Conservation (phyloP, 2,797 vertebrate genomes). For the Masticophis lateralis region DNA sequence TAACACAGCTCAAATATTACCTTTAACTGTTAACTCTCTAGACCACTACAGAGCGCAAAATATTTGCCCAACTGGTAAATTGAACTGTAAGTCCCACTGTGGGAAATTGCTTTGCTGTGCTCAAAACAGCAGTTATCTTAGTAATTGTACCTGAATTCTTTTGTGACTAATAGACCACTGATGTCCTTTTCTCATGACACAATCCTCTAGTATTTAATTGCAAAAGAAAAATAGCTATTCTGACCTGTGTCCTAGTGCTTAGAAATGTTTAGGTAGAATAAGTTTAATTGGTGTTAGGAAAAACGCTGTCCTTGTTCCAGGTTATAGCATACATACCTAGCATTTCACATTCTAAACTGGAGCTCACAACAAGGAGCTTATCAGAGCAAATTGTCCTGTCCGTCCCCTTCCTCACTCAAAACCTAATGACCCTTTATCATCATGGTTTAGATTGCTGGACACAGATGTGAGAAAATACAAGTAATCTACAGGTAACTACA, state of each 20-base stretch:
- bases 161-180: conserved; percentile 75
- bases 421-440: conserved; percentile 89
- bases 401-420: conserved; percentile 84
- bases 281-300: conserved; percentile 70
- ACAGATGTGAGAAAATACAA: conserved; percentile 90
- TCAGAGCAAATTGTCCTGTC: conserved; percentile 84
- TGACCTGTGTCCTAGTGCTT: conserved; percentile 34
- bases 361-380: conserved; percentile 82
- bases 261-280: conserved; percentile 30
- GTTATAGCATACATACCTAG: conserved; percentile 63
- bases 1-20: conserved; percentile 69
- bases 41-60: conserved; percentile 76
- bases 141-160: conserved; percentile 80
- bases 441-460: conserved; percentile 87
- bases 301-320: conserved; percentile 47
- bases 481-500: conserved; percentile 86
- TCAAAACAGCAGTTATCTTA: conserved; percentile 80
- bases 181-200: conserved; percentile 65
- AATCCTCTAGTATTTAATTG: conserved; percentile 67
- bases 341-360: conserved; percentile 80
- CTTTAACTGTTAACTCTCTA: conserved; percentile 78
- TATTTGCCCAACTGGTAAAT: conserved; percentile 84
- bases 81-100: conserved; percentile 81
- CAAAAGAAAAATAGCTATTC: conserved; percentile 40
- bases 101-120: conserved; percentile 83